phyloP scores from a whole-genome alignment of 1,140 invertebrate species.

The Delia radicum region DNA sequence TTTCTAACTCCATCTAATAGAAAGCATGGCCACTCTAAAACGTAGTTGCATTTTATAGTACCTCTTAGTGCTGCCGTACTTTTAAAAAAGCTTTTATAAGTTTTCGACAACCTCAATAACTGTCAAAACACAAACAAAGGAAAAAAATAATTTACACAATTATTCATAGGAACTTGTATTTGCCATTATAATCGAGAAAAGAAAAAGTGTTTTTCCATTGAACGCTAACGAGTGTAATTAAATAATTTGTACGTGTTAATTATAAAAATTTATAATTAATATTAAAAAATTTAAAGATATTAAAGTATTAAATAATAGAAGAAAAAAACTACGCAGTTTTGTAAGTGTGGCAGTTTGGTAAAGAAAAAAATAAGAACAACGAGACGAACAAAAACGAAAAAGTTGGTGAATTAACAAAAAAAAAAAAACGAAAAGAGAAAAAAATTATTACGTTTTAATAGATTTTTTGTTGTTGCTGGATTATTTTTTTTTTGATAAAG shows the following conservation, averaged over 20 bases:
- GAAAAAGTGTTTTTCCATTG: constrained; percentile 12
- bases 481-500: not conserved
- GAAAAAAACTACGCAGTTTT: constrained; percentile 12
- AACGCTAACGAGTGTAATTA: not conserved
- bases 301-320: not conserved
- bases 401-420: too few relatives aligned
- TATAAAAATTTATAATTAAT: not conserved
- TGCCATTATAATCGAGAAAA: not conserved
- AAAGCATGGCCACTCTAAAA: not conserved
- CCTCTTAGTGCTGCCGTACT: not conserved
- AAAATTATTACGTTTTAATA: not conserved
- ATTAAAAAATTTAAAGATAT: not conserved
- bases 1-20: too few relatives aligned
- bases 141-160: constrained; percentile 13
- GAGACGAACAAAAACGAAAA: not conserved
- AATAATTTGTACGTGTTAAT: not conserved
- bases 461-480: not conserved
- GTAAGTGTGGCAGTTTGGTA: constrained; percentile 7
- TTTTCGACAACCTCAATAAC: not conserved
- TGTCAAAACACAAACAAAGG: constrained; percentile 14
- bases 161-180: constrained; percentile 16
- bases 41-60: not conserved
- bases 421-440: not conserved
- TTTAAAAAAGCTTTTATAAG: not conserved
- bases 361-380: not conserved